A percentile compares a stretch with the other conserved stretches of the same genome.
These are phyloP conservation scores for Anguilla rostrata DNA, from an alignment of 2,113 vertebrate species.

Conservation along the genomic window DNA sequence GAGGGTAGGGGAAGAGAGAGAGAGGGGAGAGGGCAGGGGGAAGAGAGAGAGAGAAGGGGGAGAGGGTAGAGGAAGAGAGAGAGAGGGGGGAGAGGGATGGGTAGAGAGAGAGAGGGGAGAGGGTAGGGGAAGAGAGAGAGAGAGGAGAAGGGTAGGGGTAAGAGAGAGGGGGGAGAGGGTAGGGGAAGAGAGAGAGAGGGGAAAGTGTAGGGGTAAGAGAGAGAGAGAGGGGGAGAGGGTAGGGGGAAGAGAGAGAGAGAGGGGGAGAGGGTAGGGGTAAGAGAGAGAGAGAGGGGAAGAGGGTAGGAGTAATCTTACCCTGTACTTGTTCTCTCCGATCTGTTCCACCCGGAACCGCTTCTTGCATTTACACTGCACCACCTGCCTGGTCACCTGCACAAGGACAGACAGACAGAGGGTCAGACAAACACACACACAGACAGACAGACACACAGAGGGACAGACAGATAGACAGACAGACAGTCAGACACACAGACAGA, in stretches of 20 bases:
- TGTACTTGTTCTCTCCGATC: conserved; percentile 97
- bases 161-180: too few relatives aligned
- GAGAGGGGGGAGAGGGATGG: neutral
- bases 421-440: neutral
- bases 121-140: too few relatives aligned
- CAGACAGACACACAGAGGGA: neutral
- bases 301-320: conserved; percentile 73
- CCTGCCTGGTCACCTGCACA: conserved; percentile 91
- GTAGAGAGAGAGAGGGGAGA: too few relatives aligned
- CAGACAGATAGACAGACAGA: too few relatives aligned
- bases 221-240: neutral
- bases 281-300: conserved; percentile 23
- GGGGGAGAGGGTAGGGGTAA: neutral
- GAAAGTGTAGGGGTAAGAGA: neutral
- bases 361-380: conserved; percentile 98
- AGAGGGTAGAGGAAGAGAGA: conserved; percentile 1
- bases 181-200: neutral
- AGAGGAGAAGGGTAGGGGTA: too few relatives aligned
- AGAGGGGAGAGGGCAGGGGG: too few relatives aligned
- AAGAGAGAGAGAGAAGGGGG: neutral
- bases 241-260: neutral
- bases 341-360: conserved; percentile 99
- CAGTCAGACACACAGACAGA: too few relatives aligned
- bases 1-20: too few relatives aligned
- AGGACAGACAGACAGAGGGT: neutral